These are phyloP conservation scores for Salvelinus alpinus DNA, from an alignment of 2,113 vertebrate species.

Conservation along the genomic window DNA sequence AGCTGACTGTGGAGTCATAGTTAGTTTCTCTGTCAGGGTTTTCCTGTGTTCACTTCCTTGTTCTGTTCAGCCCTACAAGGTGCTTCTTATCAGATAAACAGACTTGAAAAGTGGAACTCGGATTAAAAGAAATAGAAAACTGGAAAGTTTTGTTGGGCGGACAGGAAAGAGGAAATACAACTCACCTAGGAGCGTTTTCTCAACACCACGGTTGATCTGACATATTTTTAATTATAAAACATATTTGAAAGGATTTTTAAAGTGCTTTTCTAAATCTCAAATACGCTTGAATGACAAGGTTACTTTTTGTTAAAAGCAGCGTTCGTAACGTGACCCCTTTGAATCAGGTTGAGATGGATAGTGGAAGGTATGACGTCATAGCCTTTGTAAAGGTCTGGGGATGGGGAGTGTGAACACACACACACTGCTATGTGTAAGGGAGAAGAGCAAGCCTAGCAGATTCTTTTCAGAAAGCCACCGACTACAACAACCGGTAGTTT, in stretches of 20 bases:
- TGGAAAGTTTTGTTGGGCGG: too few relatives aligned
- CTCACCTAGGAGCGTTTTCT: too few relatives aligned
- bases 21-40: neutral
- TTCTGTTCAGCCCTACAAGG: neutral
- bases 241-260: too few relatives aligned
- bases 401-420: neutral
- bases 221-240: too few relatives aligned
- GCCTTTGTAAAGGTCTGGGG: neutral
- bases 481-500: neutral
- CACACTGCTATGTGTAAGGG: neutral
- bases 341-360: neutral
- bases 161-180: neutral
- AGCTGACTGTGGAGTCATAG: neutral
- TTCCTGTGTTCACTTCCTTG: neutral
- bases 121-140: too few relatives aligned
- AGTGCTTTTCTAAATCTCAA: too few relatives aligned
- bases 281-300: too few relatives aligned
- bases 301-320: neutral
- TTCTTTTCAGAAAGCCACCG: neutral
- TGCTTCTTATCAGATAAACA: neutral
- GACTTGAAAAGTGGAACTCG: too few relatives aligned
- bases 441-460: neutral
- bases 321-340: neutral
- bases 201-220: too few relatives aligned
- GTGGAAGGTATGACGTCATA: neutral